These are phyloP conservation scores for Bursaphelenchus okinawaensis DNA, from an alignment of 2,888 invertebrate species.

Conservation along the genomic window DNA sequence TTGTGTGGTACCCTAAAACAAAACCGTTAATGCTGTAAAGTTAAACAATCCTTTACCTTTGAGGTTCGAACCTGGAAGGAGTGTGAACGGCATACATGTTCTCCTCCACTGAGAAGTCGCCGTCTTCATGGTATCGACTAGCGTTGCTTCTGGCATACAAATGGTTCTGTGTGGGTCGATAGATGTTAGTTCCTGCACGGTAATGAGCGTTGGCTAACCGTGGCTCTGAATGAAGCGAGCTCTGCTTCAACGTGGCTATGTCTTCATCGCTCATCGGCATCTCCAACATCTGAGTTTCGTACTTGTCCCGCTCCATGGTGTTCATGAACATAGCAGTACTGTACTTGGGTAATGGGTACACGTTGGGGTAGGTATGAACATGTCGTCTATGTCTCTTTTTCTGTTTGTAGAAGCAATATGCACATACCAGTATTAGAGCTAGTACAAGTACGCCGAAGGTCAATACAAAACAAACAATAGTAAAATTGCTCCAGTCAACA, in stretches of 20 bases:
- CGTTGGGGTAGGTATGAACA: slow-evolving; percentile 22
- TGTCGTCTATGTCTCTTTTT: slow-evolving; percentile 10
- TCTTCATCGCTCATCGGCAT: slow-evolving; percentile 57
- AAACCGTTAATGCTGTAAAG: neutral
- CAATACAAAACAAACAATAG: slow-evolving; percentile 41
- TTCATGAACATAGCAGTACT: slow-evolving; percentile 31
- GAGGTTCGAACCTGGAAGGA: slow-evolving; percentile 44
- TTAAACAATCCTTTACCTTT: slow-evolving; percentile 2
- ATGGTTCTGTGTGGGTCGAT: slow-evolving; percentile 7
- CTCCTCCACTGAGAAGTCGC: slow-evolving; percentile 57
- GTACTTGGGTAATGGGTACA: slow-evolving; percentile 34
- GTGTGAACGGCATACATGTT: slow-evolving; percentile 55
- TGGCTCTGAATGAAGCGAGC: slow-evolving; percentile 37
- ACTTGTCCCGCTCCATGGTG: slow-evolving; percentile 42
- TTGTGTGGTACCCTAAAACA: slow-evolving; percentile 35
- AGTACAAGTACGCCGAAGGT: slow-evolving; percentile 43
- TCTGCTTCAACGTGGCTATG: slow-evolving; percentile 44
- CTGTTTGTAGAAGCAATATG: slow-evolving; percentile 25
- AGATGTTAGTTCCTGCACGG: neutral
- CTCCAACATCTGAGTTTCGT: slow-evolving; percentile 55
- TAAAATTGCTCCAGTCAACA: slow-evolving; percentile 42
- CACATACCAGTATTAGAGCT: slow-evolving; percentile 45
- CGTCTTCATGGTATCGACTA: slow-evolving; percentile 39
- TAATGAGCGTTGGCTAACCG: slow-evolving; percentile 11
- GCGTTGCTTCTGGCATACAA: slow-evolving; percentile 6